phyloP scores from a whole-genome alignment of 1,140 invertebrate species.

The Drosophila seguyi region DNA sequence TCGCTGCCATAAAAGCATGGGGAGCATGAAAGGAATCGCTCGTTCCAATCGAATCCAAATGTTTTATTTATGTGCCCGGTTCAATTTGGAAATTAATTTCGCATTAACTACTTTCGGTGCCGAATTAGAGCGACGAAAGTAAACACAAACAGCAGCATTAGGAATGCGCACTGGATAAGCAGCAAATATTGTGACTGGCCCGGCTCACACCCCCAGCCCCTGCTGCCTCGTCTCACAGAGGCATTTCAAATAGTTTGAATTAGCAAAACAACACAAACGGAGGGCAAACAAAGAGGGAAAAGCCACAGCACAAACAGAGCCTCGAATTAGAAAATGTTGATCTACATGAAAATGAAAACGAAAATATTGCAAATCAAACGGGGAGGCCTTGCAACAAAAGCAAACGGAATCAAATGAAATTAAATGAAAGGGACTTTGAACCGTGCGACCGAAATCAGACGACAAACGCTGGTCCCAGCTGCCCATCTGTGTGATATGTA shows the following conservation, averaged over 20 bases:
- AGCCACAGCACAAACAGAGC: slow-evolving; percentile 18
- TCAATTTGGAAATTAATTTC: slow-evolving; percentile 67
- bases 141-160: slow-evolving; percentile 29
- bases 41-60: slow-evolving; percentile 47
- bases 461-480: slow-evolving; percentile 44
- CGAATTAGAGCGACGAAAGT: slow-evolving; percentile 24
- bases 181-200: slow-evolving; percentile 32
- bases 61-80: slow-evolving; percentile 68
- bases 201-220: background rate
- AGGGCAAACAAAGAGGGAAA: slow-evolving; percentile 21
- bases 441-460: slow-evolving; percentile 52
- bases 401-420: slow-evolving; percentile 17
- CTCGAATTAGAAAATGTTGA: slow-evolving; percentile 52
- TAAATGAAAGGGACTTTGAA: slow-evolving; percentile 25
- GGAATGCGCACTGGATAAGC: slow-evolving; percentile 30
- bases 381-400: slow-evolving; percentile 7
- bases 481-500: slow-evolving; percentile 50
- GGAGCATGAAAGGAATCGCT: slow-evolving; percentile 43
- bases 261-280: slow-evolving; percentile 30
- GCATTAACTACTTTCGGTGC: slow-evolving; percentile 47
- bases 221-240: background rate
- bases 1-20: slow-evolving; percentile 73
- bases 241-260: slow-evolving; percentile 42
- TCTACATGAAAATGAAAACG: slow-evolving; percentile 64
- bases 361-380: slow-evolving; percentile 61